Percentiles rank a stretch among this genome's conserved stretches.
Conservation (phyloP, 2,113 vertebrate genomes). For the Tragelaphus scriptus region DNA sequence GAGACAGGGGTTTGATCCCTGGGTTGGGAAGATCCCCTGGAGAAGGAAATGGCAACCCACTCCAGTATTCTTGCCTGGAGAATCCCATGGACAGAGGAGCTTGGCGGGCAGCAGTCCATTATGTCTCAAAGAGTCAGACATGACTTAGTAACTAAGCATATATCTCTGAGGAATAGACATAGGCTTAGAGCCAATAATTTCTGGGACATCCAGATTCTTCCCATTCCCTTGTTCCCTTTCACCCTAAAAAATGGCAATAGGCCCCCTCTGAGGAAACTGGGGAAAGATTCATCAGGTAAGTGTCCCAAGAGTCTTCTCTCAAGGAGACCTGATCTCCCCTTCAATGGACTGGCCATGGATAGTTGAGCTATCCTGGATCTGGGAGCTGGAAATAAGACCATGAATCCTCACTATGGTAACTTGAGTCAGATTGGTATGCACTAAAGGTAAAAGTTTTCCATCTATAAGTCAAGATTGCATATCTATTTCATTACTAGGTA, state of each 20-base stretch:
- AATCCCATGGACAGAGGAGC: background rate
- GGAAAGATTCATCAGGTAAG: background rate
- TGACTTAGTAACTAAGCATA: background rate
- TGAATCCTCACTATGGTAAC: background rate
- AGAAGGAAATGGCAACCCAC: background rate
- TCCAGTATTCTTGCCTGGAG: background rate
- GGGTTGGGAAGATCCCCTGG: background rate
- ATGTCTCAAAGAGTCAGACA: background rate
- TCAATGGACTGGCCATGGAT: background rate
- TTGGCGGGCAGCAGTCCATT: rapidly evolving
- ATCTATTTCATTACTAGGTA: background rate
- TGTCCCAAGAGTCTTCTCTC: background rate
- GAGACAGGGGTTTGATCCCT: background rate
- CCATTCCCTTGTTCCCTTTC: background rate
- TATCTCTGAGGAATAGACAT: background rate
- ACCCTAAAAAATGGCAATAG: background rate
- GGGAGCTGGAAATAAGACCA: background rate
- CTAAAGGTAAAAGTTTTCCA: background rate
- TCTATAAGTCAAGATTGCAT: background rate
- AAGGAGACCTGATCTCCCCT: background rate
- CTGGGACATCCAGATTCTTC: background rate
- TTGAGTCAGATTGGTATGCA: background rate
- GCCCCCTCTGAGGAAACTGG: background rate
- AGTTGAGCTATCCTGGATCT: background rate
- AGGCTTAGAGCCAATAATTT: background rate